phyloP scores from a whole-genome alignment of 2,888 invertebrate species.

The Cosmopolites sordidus region DNA sequence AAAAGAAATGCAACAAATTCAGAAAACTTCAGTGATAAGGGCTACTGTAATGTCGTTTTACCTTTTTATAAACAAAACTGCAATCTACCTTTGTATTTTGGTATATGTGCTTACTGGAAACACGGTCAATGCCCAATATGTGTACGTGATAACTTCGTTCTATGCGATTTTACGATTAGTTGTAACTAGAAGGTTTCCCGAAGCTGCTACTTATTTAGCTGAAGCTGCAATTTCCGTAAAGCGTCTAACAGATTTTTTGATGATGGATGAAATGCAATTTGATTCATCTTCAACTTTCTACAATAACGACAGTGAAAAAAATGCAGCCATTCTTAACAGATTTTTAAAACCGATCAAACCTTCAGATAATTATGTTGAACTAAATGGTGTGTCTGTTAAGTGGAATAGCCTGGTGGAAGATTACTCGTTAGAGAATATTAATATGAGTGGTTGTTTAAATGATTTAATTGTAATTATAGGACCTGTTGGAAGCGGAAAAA shows the following conservation, averaged over 20 bases:
- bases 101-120: slow-evolving; percentile 66
- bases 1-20: slow-evolving; percentile 62
- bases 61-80: slow-evolving; percentile 78
- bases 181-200: slow-evolving; percentile 61
- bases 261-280: slow-evolving; percentile 37
- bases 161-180: slow-evolving; percentile 65
- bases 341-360: neutral
- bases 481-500: slow-evolving; percentile 62
- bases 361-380: slow-evolving; percentile 1
- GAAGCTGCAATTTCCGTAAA: slow-evolving; percentile 49
- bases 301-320: neutral
- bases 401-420: slow-evolving; percentile 26
- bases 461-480: slow-evolving; percentile 54
- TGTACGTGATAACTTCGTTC: slow-evolving; percentile 72
- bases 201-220: slow-evolving; percentile 61
- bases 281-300: slow-evolving; percentile 1
- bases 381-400: slow-evolving; percentile 25
- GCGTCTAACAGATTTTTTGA: slow-evolving; percentile 55
- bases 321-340: neutral
- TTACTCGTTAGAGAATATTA: slow-evolving; percentile 24
- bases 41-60: slow-evolving; percentile 60
- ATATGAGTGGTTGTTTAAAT: slow-evolving; percentile 17
- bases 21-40: slow-evolving; percentile 59
- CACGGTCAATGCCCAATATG: slow-evolving; percentile 55
- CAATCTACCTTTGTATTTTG: slow-evolving; percentile 76